A percentile compares a stretch with the other conserved stretches of the same genome.
Conservation (phyloP, 1,140 invertebrate species). For the Heliothis virescens region DNA sequence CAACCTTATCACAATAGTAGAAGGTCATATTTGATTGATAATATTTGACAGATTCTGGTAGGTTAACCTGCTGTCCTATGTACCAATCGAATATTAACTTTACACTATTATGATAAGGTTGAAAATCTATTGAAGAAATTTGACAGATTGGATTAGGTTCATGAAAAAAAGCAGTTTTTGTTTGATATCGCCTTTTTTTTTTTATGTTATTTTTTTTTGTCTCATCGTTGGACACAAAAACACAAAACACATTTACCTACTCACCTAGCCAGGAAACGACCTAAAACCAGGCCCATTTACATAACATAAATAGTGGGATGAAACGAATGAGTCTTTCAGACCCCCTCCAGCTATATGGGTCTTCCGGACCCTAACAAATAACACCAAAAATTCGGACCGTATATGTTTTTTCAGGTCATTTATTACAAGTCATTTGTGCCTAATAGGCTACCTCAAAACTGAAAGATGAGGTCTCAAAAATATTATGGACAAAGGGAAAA, state of each 20-base stretch:
- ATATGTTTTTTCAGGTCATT: conserved; percentile 5
- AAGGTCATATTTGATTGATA: no score
- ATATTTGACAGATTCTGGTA: no score
- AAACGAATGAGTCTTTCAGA: conserved; percentile 37
- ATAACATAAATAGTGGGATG: conserved; percentile 45
- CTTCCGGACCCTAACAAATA: conserved; percentile 42
- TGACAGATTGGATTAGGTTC: no score
- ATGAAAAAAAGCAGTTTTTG: no score
- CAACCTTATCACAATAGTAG: no score
- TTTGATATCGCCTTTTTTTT: no score
- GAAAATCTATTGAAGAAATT: no score
- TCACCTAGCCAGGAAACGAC: conserved; percentile 10
- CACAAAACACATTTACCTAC: not conserved
- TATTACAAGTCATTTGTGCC: not conserved
- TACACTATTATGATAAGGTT: no score
- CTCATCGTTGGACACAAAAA: not conserved
- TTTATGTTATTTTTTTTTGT: not conserved
- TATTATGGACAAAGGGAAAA: not conserved
- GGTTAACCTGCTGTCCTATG: no score
- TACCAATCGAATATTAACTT: no score
- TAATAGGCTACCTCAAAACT: not conserved
- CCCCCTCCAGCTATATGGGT: conserved; percentile 2
- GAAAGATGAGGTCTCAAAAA: no score
- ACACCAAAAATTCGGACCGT: conserved; percentile 5
- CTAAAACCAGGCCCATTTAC: conserved; percentile 13